phyloP scores from a whole-genome alignment of 2,888 invertebrate genomes.

The Sipha maydis region DNA sequence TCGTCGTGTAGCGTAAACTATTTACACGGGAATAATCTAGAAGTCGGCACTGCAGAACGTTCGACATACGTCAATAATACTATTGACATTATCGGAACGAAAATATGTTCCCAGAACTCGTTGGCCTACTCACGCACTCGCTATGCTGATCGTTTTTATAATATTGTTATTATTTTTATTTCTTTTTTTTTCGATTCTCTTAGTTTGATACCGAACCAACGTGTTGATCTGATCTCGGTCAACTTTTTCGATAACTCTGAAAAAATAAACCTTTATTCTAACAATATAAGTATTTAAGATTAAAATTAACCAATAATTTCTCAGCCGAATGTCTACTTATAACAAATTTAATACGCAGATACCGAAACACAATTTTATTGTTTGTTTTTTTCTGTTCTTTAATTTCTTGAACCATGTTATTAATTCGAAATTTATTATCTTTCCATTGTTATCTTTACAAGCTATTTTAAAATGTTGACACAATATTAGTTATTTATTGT shows the following conservation, averaged over 20 bases:
- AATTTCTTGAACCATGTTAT: background rate
- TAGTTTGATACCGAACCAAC: background rate
- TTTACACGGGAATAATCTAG: no score
- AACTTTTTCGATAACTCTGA: background rate
- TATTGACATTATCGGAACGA: no score
- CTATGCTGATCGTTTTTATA: no score
- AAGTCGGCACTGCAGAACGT: no score
- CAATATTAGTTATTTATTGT: constrained; percentile 21
- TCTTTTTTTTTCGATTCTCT: background rate
- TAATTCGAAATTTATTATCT: background rate
- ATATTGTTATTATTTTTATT: no score
- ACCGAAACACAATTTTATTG: background rate
- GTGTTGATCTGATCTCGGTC: background rate
- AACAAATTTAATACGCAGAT: background rate
- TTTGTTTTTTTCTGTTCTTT: background rate
- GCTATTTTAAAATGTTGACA: background rate
- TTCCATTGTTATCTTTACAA: constrained; percentile 15
- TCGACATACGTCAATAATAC: no score
- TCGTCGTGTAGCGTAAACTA: no score
- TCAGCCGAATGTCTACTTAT: background rate
- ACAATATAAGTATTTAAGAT: background rate
- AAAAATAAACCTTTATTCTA: background rate
- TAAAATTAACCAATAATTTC: background rate
- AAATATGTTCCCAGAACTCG: no score
- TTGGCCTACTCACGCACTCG: no score